Conservation (phyloP, 2,113 vertebrate species). For the Lethenteron reissneri region DNA sequence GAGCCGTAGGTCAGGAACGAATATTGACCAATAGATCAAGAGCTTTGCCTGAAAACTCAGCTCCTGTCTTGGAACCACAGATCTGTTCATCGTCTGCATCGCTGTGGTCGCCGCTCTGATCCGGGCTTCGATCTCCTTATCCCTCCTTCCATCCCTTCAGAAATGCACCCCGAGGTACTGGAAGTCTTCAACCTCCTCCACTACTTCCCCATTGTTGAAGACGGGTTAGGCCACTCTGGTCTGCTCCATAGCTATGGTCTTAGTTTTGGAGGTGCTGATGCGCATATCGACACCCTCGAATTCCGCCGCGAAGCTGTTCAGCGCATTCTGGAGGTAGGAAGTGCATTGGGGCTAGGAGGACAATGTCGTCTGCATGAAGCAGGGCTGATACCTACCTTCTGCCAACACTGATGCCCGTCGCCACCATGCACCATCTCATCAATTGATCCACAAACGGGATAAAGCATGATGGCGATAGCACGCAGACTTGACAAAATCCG, state of each 20-base stretch:
- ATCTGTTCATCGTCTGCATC: background rate
- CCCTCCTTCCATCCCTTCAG: conserved; percentile 2
- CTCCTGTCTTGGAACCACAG: too few species aligned
- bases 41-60: too few species aligned
- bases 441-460: background rate
- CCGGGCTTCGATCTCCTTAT: background rate
- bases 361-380: background rate
- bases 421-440: too few species aligned
- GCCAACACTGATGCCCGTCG: too few species aligned
- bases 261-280: conserved; percentile 9
- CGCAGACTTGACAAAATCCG: background rate
- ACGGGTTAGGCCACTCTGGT: conserved; percentile 7
- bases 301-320: conserved; percentile 5
- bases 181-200: conserved; percentile 2
- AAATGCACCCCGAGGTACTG: conserved; percentile 7
- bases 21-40: too few species aligned
- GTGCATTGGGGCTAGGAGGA: background rate
- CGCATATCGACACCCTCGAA: conserved; percentile 5
- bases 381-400: too few species aligned
- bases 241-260: background rate
- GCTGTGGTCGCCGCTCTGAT: background rate
- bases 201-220: conserved; percentile 1
- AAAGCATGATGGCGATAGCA: background rate
- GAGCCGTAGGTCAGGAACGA: background rate
- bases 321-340: background rate